Percentiles rank a stretch among this genome's conserved stretches.
phyloP scores from a whole-genome alignment of 2,888 invertebrate genomes.

The Coenonympha arcania region DNA sequence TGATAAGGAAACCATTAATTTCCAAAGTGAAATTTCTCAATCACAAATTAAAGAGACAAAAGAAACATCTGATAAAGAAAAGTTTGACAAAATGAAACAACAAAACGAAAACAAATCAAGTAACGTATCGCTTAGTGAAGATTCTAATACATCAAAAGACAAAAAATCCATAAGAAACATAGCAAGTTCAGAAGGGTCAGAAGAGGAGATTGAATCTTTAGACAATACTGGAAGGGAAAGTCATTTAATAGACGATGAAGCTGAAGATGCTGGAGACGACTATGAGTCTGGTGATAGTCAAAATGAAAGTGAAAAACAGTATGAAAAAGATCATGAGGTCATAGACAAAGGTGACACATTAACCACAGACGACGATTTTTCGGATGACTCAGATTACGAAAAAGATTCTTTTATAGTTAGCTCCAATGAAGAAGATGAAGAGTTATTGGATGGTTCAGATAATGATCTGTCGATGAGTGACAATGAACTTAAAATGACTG shows the following conservation, averaged over 20 bases:
- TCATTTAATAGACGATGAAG: conserved; percentile 50
- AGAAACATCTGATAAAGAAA: conserved; percentile 19
- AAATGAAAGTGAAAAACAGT: conserved; percentile 63
- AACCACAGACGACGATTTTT: conserved; percentile 60
- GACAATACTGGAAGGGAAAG: conserved; percentile 33
- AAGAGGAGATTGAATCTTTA: conserved; percentile 25
- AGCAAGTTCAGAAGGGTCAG: conserved; percentile 9
- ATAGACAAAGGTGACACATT: conserved; percentile 68
- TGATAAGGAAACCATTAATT: background rate
- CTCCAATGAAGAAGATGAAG: conserved; percentile 62
- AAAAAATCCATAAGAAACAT: background rate
- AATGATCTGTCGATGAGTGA: conserved; percentile 62
- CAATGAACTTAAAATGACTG: conserved; percentile 59
- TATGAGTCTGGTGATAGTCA: conserved; percentile 68
- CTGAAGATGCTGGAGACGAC: conserved; percentile 55
- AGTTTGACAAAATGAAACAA: conserved; percentile 10
- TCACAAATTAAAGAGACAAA: background rate
- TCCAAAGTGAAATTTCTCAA: background rate
- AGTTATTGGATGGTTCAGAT: conserved; percentile 58
- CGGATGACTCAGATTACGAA: conserved; percentile 63
- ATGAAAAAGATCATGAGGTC: conserved; percentile 68
- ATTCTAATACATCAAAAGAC: conserved; percentile 1
- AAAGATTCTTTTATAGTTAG: conserved; percentile 73
- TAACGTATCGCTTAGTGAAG: background rate
- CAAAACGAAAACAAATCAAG: conserved; percentile 1